These are phyloP conservation scores for Nothoprocta perdicaria DNA, from an alignment of 2,113 vertebrate genomes.

Conservation along the genomic window DNA sequence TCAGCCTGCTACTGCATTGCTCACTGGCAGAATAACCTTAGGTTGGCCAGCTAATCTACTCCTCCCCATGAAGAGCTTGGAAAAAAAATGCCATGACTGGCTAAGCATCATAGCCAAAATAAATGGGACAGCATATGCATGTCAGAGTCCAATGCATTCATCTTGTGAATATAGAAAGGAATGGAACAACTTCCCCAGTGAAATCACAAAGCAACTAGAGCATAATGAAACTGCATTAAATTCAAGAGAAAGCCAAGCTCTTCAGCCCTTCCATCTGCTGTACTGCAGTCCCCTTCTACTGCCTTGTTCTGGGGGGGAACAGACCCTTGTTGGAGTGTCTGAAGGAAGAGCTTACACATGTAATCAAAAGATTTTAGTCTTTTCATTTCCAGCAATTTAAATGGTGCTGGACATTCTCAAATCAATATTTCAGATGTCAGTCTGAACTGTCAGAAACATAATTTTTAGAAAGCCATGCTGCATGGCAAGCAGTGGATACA, in stretches of 20 bases:
- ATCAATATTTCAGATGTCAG: neutral
- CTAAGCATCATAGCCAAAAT: neutral
- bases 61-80: neutral
- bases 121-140: neutral
- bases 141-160: neutral
- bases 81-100: neutral
- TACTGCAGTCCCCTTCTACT: neutral
- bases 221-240: constrained; percentile 29
- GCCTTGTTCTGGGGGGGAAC: too few relatives aligned
- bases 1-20: neutral
- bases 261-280: neutral
- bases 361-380: neutral
- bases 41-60: neutral
- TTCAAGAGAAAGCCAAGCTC: neutral
- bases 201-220: constrained; percentile 22
- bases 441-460: neutral
- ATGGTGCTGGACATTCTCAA: neutral
- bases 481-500: neutral
- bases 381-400: neutral
- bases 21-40: neutral
- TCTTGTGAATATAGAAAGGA: neutral
- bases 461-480: neutral
- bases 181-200: neutral
- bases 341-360: neutral
- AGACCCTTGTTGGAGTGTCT: neutral